Percentiles rank a stretch among this genome's conserved stretches.
phyloP scores from a whole-genome alignment of 2,888 invertebrate species.

The Tenthredo distinguenda region DNA sequence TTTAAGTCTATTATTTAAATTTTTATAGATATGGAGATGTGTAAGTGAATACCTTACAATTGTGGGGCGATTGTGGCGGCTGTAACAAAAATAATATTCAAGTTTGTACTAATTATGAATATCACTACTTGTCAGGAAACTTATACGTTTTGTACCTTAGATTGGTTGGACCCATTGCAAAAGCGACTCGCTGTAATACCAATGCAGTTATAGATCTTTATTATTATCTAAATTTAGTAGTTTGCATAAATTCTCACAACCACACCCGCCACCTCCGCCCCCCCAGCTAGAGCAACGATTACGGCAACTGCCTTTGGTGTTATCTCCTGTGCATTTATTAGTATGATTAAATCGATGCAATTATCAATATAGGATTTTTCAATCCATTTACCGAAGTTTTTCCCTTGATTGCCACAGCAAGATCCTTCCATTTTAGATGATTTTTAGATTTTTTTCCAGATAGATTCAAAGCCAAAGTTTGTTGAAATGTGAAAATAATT shows the following conservation, averaged over 20 bases:
- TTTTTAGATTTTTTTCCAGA: neutral
- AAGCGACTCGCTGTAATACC: conserved; percentile 10
- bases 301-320: conserved; percentile 1
- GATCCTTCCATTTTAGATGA: conserved; percentile 10
- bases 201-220: conserved; percentile 18
- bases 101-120: neutral
- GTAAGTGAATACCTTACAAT: conserved; percentile 22
- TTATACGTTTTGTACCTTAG: conserved; percentile 1
- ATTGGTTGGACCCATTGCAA: conserved; percentile 17
- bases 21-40: neutral
- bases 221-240: neutral
- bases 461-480: neutral
- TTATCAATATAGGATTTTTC: neutral
- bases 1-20: neutral
- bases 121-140: neutral
- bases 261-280: conserved; percentile 35
- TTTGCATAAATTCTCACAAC: conserved; percentile 13
- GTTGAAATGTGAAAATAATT: neutral
- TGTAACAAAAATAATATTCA: conserved; percentile 41
- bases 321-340: conserved; percentile 13
- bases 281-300: neutral
- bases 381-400: conserved; percentile 2
- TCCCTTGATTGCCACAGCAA: conserved; percentile 6
- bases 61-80: conserved; percentile 45
- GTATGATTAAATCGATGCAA: neutral